Evolutionary conservation across 2,888 invertebrate species (phyloP).

Genomic region (Beris morrisii): DNA sequence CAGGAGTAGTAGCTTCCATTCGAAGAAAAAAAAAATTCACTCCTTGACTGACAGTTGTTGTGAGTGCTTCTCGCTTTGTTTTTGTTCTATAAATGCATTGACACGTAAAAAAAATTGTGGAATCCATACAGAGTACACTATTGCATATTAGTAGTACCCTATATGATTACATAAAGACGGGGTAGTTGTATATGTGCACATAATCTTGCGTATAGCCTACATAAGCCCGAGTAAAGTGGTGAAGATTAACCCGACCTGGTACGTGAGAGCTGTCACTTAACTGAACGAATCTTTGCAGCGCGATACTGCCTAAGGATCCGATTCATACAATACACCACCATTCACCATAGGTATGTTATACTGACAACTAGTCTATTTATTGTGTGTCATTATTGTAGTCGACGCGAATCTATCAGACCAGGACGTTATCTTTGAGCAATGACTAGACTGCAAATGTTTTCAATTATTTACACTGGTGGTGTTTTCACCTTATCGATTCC

Average conservation of each 20-base stretch:
- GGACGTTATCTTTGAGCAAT: no score
- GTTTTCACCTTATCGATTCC: no score
- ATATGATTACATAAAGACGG: no score
- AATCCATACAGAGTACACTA: slow-evolving; percentile 26
- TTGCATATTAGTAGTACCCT: slow-evolving; percentile 12
- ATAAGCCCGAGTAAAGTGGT: slow-evolving; percentile 15
- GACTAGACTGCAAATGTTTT: no score
- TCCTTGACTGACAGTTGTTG: slow-evolving; percentile 27
- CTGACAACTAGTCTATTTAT: not conserved
- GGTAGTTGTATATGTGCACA: slow-evolving; percentile 14
- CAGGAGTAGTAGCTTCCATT: no score
- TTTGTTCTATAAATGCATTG: slow-evolving; percentile 26
- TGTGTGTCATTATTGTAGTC: not conserved
- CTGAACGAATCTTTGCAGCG: slow-evolving; percentile 15
- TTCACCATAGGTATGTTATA: slow-evolving; percentile 22
- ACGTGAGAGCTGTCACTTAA: slow-evolving; percentile 14
- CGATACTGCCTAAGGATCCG: not conserved
- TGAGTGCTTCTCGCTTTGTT: slow-evolving; percentile 24
- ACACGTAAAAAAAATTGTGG: slow-evolving; percentile 26
- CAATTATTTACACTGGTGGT: no score
- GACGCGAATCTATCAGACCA: no score
- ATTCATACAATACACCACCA: not conserved
- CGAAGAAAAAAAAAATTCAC: slow-evolving; percentile 9
- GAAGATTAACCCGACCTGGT: slow-evolving; percentile 9
- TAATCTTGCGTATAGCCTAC: slow-evolving; percentile 1